Evolutionary conservation across 1,140 invertebrate genomes (phyloP).

Genomic region (Chrysomallon squamiferum): DNA sequence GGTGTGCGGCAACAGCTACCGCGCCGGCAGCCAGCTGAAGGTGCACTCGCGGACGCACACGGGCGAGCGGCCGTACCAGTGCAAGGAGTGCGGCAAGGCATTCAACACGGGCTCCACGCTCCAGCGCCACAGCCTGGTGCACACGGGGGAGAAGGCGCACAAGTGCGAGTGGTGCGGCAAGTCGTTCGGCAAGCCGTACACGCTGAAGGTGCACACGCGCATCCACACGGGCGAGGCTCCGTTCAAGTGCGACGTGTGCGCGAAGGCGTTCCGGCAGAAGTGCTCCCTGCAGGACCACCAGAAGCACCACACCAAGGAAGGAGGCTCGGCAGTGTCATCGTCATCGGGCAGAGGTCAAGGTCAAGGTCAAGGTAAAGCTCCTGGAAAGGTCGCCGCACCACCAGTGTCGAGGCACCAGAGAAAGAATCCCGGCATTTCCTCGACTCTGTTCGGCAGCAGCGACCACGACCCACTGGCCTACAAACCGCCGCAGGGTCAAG

Average conservation of each 20-base stretch:
- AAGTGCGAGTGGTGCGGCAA: conserved; percentile 8
- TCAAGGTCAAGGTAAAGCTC: too few species aligned
- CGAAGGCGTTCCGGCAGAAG: background rate
- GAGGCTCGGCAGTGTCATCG: too few species aligned
- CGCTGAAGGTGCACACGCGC: conserved; percentile 7
- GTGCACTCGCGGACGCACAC: conserved; percentile 8
- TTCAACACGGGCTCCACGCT: conserved; percentile 9
- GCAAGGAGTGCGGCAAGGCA: background rate
- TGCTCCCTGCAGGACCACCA: too few species aligned
- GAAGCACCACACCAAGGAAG: too few species aligned
- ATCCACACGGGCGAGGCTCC: conserved; percentile 8
- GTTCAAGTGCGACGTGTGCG: conserved; percentile 7
- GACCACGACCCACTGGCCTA: too few species aligned
- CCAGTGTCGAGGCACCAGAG: too few species aligned
- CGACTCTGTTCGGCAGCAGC: too few species aligned
- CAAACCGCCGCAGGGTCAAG: too few species aligned
- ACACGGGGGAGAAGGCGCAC: conserved; percentile 9
- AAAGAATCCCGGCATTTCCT: too few species aligned
- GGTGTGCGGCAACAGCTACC: conserved; percentile 11
- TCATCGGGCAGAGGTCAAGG: too few species aligned
- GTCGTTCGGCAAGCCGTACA: background rate
- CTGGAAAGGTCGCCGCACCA: too few species aligned
- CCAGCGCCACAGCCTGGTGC: conserved; percentile 3
- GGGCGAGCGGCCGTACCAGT: conserved; percentile 6
- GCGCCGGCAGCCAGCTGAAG: background rate